These are phyloP conservation scores for Hemistola chrysoprasaria DNA, from an alignment of 2,888 invertebrate species.

Conservation along the genomic window DNA sequence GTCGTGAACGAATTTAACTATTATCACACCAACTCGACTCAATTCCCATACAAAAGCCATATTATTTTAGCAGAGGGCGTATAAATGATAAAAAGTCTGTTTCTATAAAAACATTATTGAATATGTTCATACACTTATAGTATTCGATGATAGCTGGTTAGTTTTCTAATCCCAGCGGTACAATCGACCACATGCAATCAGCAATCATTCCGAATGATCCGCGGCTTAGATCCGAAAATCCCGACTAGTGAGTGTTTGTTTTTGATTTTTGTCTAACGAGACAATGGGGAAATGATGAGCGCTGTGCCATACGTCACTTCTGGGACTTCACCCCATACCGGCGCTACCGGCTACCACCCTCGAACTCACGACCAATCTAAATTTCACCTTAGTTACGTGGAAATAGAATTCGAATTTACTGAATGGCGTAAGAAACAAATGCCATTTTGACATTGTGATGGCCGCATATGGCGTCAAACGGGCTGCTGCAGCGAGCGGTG, in stretches of 20 bases:
- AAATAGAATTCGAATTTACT: conserved; percentile 49
- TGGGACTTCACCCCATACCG: conserved; percentile 75
- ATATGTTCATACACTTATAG: too few relatives aligned
- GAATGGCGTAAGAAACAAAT: conserved; percentile 36
- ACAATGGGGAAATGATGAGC: conserved; percentile 83
- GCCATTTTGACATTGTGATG: conserved; percentile 45
- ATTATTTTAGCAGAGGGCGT: too few relatives aligned
- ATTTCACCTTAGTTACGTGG: conserved; percentile 47
- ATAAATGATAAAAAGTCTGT: conserved; percentile 5
- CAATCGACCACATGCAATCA: conserved; percentile 61
- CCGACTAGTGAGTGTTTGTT: conserved; percentile 73
- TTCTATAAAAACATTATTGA: conserved; percentile 18
- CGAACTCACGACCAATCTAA: conserved; percentile 34
- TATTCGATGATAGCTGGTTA: conserved; percentile 43
- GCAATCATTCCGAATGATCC: conserved; percentile 70
- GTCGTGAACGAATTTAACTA: too few relatives aligned
- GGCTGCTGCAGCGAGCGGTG: conserved; percentile 76
- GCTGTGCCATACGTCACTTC: conserved; percentile 70
- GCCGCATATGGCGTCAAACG: conserved; percentile 79
- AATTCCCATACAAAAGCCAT: too few relatives aligned
- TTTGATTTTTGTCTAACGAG: conserved; percentile 83
- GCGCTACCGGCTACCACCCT: conserved; percentile 59
- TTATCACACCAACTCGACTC: too few relatives aligned
- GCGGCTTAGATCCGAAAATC: conserved; percentile 74
- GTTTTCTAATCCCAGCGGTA: conserved; percentile 51